A percentile compares a stretch with the other conserved stretches of the same genome.
Evolutionary conservation across 2,888 invertebrate species (phyloP).

Genomic region (Tetanocera ferruginea): DNA sequence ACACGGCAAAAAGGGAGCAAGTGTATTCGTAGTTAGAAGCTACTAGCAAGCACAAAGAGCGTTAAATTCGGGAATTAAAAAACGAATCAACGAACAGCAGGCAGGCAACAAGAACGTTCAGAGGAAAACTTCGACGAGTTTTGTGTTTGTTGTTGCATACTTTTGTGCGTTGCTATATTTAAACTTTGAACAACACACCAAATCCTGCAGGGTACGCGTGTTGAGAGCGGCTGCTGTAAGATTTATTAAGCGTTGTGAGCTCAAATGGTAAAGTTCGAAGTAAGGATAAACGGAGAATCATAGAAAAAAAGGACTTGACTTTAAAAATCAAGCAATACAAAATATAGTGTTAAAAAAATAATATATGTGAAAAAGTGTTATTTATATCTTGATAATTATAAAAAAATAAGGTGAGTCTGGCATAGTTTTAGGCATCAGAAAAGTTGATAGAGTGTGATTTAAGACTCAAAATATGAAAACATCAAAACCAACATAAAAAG

Average conservation of each 20-base stretch:
- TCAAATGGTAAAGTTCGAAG: constrained; percentile 35
- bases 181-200: background rate
- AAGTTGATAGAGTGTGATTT: too few species aligned
- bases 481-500: too few species aligned
- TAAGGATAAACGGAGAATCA: background rate
- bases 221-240: constrained; percentile 53
- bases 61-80: constrained; percentile 38
- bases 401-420: too few species aligned
- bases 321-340: background rate
- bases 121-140: background rate
- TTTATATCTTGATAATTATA: too few species aligned
- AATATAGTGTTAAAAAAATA: background rate
- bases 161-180: background rate
- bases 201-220: constrained; percentile 44
- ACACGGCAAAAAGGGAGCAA: background rate
- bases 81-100: background rate
- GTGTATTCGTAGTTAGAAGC: background rate
- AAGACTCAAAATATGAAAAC: too few species aligned
- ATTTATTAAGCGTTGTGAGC: constrained; percentile 54
- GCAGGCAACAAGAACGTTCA: background rate
- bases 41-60: background rate
- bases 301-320: constrained; percentile 37
- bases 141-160: constrained; percentile 10
- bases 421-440: too few species aligned
- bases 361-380: too few species aligned